phyloP scores from a whole-genome alignment of 1,140 invertebrate genomes.

The Penaeus japonicus region DNA sequence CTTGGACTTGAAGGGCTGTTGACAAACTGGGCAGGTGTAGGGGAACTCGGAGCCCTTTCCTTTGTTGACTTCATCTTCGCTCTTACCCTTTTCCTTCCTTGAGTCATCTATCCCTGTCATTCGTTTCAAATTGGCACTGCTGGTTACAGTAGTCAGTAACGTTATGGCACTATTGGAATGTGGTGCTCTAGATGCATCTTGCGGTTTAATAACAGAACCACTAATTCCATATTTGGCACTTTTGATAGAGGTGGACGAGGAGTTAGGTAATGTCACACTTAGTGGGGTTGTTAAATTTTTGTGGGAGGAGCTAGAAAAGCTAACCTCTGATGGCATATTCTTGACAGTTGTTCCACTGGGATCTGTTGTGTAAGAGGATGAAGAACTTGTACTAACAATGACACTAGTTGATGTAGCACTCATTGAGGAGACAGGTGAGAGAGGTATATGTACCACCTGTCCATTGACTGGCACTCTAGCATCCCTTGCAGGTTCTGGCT shows the following conservation, averaged over 20 bases:
- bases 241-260: neutral
- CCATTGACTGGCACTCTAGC: constrained; percentile 31
- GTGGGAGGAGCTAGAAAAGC: neutral
- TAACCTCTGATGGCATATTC: constrained; percentile 3
- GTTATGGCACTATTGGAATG: constrained; percentile 36
- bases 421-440: neutral
- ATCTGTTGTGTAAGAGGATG: neutral
- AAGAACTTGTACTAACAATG: neutral
- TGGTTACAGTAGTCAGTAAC: constrained; percentile 29
- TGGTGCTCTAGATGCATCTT: neutral
- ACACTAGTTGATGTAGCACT: neutral
- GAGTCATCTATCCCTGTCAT: neutral
- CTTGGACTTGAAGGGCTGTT: constrained; percentile 27
- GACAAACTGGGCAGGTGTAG: constrained; percentile 36
- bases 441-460: neutral
- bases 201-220: neutral
- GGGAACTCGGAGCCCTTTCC: neutral
- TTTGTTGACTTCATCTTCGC: neutral
- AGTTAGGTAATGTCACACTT: constrained; percentile 7
- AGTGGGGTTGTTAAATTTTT: constrained; percentile 7
- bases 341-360: neutral
- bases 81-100: neutral
- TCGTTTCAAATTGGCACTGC: constrained; percentile 36
- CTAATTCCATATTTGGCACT: constrained; percentile 27
- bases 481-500: neutral